phyloP scores from a whole-genome alignment of 2,797 vertebrate species.

The Siniperca undulata region DNA sequence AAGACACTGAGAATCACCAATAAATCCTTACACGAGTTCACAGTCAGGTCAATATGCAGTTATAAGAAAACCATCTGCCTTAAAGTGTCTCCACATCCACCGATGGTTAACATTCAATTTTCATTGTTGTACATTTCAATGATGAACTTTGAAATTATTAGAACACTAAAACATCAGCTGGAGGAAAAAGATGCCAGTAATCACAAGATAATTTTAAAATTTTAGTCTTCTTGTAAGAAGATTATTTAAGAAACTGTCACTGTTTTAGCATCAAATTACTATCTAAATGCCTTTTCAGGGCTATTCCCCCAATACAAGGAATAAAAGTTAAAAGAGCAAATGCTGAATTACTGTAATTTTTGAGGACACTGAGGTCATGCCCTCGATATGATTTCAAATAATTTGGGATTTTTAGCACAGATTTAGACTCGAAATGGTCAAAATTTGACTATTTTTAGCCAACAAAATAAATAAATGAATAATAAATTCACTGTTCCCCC shows the following conservation, averaged over 20 bases:
- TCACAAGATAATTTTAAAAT: neutral
- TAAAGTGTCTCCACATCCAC: constrained; percentile 21
- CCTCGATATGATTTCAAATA: neutral
- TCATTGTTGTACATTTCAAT: neutral
- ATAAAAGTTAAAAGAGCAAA: neutral
- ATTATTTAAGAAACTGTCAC: neutral
- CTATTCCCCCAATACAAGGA: neutral
- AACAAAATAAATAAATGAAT: neutral
- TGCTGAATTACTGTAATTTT: neutral
- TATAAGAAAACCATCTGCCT: constrained; percentile 18
- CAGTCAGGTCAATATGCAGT: constrained; percentile 11
- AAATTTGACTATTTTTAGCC: too few relatives aligned
- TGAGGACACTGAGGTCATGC: neutral
- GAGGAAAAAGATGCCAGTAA: neutral
- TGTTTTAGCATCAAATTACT: neutral
- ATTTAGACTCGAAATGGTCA: neutral
- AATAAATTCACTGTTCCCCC: neutral
- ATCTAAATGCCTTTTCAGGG: neutral
- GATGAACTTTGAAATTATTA: neutral
- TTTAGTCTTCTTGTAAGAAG: neutral
- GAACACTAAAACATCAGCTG: neutral
- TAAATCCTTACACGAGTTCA: constrained; percentile 28
- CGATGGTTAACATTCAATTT: neutral
- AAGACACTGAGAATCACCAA: neutral
- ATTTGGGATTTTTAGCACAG: neutral